Evolutionary conservation across 35 echinoderm and acorn worm genomes (phyloP), one percentile per base, ranked within the genome.

Genomic region (Ophiothrix spiculata): DNA sequence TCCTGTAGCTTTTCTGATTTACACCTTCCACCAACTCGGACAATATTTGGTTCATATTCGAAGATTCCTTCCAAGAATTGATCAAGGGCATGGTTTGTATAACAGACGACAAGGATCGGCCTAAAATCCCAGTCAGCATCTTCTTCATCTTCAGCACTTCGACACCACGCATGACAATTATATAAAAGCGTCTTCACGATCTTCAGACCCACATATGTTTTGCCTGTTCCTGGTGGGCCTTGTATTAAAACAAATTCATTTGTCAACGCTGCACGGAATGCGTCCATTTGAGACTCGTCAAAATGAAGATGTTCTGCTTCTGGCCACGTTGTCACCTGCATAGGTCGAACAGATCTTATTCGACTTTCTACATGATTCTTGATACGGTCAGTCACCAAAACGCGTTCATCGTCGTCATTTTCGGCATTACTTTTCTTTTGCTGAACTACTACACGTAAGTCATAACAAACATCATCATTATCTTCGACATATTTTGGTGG

Each of bases 211-310:
- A 97, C 69, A 56, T 97, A 93, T 13, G 95, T 97, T 78, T 97
- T 97, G 8, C 95, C 95, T 19, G 96, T 99, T n/a, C 96, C 96
- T 23, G 96, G 95, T 25, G 91, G 95, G 19, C 91, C 95, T 78
- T 98, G 91, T 35, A 98, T 93, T 32, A 98, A n/a, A 31, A 84
- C 89, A 4, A 98, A 32, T 35, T 93, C 91, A 32, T 87, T 84
- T 19, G 88, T 85, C 14, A 98, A 56, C 23, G 95, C 95, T 76
- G 85, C n/a, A 39, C 78, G 54, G 40, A 88, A 41, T 21, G 87
- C 87, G 39, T 38, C 78, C 34, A 38, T 12, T 42, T 88, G 87
- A 14, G 87, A 88, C 28, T 81, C 33, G 33, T 88, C 87, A 40
- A 88, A 75, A 25, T 79, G 39, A 32, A 87, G n/a, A 39, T 0